A percentile compares a stretch with the other conserved stretches of the same genome.
Conservation (phyloP, 2,113 vertebrate genomes). For the Amazona guildingii region DNA sequence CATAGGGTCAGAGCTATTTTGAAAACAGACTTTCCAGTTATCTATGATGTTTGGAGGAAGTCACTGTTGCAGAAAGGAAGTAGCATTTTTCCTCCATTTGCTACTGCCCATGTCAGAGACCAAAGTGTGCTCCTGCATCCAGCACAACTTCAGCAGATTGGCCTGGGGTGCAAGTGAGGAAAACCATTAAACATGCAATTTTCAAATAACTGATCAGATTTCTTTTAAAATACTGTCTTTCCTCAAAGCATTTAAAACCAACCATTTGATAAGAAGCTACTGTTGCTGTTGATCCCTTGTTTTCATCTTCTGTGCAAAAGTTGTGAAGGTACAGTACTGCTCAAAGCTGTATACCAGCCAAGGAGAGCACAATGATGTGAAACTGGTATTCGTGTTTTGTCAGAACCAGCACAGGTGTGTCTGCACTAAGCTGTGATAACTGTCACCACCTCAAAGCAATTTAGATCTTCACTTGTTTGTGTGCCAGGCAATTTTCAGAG, state of each 20-base stretch:
- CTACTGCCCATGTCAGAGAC: not conserved
- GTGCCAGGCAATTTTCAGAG: not conserved
- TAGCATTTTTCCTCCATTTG: not conserved
- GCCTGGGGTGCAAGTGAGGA: not conserved
- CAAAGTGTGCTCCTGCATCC: not conserved
- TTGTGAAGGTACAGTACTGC: not conserved
- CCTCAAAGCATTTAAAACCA: not conserved
- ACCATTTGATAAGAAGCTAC: not conserved
- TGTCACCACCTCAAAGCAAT: not conserved
- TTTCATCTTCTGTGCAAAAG: not conserved
- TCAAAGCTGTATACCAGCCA: not conserved
- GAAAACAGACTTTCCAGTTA: slow-evolving; percentile 1
- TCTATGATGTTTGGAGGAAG: not conserved
- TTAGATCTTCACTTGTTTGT: not conserved
- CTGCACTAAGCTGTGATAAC: slow-evolving; percentile 9
- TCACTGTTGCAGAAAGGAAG: not conserved
- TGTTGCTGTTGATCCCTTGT: not conserved
- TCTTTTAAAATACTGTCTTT: not conserved
- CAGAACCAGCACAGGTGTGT: slow-evolving; percentile 8
- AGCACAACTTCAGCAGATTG: not conserved
- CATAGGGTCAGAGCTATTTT: not conserved
- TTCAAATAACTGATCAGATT: not conserved
- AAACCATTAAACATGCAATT: not conserved
- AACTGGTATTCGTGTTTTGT: not conserved
- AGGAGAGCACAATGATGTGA: not conserved